A percentile compares a stretch with the other conserved stretches of the same genome.
phyloP scores from a whole-genome alignment of 2,888 invertebrate species.

The Galerucella calmariensis region DNA sequence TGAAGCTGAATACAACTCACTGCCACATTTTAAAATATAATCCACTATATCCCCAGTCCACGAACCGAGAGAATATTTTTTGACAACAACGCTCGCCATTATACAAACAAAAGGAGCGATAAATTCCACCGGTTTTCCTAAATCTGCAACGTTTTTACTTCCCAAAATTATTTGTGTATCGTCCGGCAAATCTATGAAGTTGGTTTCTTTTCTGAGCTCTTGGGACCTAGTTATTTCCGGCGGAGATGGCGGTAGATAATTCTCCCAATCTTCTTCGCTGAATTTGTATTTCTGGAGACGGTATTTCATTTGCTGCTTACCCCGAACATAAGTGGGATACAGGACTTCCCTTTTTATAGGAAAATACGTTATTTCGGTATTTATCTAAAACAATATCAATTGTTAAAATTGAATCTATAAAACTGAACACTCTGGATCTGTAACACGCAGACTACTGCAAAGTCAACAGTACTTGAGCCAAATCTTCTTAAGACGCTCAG shows the following conservation, averaged over 20 bases:
- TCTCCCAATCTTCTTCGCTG: conserved; percentile 43
- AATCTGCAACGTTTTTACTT: conserved; percentile 60
- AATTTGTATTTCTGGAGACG: conserved; percentile 39
- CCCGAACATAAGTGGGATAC: conserved; percentile 51
- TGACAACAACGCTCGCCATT: conserved; percentile 72
- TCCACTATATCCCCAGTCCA: conserved; percentile 73
- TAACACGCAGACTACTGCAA: too few species aligned
- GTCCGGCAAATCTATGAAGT: conserved; percentile 72
- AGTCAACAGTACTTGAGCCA: too few species aligned
- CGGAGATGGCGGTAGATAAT: conserved; percentile 47
- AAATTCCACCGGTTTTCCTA: conserved; percentile 58
- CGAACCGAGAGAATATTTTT: conserved; percentile 70
- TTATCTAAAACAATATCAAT: conserved; percentile 35
- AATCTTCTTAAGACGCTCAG: too few species aligned
- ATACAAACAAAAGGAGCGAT: conserved; percentile 70
- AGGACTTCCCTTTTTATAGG: conserved; percentile 51
- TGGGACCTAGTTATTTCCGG: conserved; percentile 59
- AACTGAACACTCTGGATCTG: not conserved
- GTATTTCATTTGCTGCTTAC: conserved; percentile 48
- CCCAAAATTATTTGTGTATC: conserved; percentile 71
- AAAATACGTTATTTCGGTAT: conserved; percentile 53
- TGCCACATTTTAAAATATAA: conserved; percentile 69
- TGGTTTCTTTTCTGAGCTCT: conserved; percentile 69
- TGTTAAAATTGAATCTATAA: not conserved
- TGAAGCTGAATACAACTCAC: conserved; percentile 62